Evolutionary conservation across 1,140 invertebrate genomes (phyloP), one percentile per base, ranked within the genome.

Genomic region (Formica exsecta): DNA sequence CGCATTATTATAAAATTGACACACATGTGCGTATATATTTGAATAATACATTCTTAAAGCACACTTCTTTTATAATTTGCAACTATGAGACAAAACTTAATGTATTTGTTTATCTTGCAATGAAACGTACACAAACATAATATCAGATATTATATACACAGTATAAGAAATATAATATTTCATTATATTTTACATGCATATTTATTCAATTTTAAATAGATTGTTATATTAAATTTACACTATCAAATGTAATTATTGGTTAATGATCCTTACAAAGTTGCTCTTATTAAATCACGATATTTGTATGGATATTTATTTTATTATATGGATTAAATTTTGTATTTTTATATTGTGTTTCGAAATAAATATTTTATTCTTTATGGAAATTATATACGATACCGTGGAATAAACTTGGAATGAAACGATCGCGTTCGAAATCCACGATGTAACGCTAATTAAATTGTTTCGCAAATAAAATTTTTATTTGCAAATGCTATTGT

Each of bases 171-270:
- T 41, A 70, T 36, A 57, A 25, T 41, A 41, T 79, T 66, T 1
- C 11, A 66, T 66, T 66, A 51, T 57, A 22, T 71, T 70, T 59
- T 25, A 71, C 16, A 44, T 32, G 25, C 16, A 8, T 32, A 71
- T 13, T 59, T 19, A 81, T 66, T 22, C 16, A 38, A 32, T 81
- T 81, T 81, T 51, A 41, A 22, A 59, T 3, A 41, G 13, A 57
- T 81, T 81, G 44, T 36, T 13, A 59, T 29, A 29, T 80, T 25
- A 71, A 59, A 71, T 80, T 80, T 80, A 25, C 19, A 66, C 48
- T 29, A 59, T 1, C 19, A 16, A 57, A 59, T 81, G 19, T 44
- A 81, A 44, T 36, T 81, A 81, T 71, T 13, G 19, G 2, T 71
- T 81, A 71, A 81, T 57, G 9, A 59, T 25, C 38, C 54, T 44